These are phyloP conservation scores for Bruchidius siliquastri DNA, from an alignment of 2,888 invertebrate genomes.

Conservation along the genomic window DNA sequence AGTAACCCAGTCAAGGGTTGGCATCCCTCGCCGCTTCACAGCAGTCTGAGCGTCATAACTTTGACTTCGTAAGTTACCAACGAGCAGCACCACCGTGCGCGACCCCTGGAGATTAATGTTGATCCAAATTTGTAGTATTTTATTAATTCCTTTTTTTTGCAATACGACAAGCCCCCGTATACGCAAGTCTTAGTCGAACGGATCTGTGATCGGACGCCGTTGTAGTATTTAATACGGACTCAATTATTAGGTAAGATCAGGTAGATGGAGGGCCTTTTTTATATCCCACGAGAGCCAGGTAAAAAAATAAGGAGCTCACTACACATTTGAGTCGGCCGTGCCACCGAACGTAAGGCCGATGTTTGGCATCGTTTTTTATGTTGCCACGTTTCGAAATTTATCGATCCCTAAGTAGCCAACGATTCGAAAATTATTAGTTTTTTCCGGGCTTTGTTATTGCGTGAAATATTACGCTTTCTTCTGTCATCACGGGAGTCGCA, in stretches of 20 bases:
- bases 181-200: not conserved
- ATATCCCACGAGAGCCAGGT: constrained; percentile 27
- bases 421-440: constrained; percentile 23
- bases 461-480: constrained; percentile 17
- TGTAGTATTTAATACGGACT: constrained; percentile 22
- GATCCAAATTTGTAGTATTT: too few species aligned
- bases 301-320: constrained; percentile 28
- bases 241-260: constrained; percentile 40
- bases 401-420: constrained; percentile 22
- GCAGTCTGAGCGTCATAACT: too few species aligned
- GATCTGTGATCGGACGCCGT: constrained; percentile 21
- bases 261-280: constrained; percentile 33
- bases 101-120: too few species aligned
- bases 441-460: constrained; percentile 15
- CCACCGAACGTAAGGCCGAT: constrained; percentile 17
- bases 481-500: constrained; percentile 14
- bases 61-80: too few species aligned
- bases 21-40: too few species aligned
- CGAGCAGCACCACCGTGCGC: too few species aligned
- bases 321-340: constrained; percentile 21
- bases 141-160: not conserved
- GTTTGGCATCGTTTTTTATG: constrained; percentile 11
- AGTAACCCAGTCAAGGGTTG: too few species aligned
- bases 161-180: not conserved
- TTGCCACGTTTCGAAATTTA: constrained; percentile 20